Base-by-base conservation (phyloP, 2,113 vertebrate species). In the Pungitius pungitius region DNA sequence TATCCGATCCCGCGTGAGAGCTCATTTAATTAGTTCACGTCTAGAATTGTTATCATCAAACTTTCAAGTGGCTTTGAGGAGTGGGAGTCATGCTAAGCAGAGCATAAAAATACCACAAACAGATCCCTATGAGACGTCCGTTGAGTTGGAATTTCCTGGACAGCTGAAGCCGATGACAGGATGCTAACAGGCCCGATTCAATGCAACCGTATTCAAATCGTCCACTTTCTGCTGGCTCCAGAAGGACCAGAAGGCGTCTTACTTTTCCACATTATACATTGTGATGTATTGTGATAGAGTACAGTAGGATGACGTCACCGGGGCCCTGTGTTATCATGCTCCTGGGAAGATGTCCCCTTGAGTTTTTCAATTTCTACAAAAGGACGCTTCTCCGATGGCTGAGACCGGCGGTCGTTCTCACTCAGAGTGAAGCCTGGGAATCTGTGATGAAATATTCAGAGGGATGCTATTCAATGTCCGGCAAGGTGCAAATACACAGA, bases 281-380 rank as follows among this genome's bases (percentile, higher is more conserved):
- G 22, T 35, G 33, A 30, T 5, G 5, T 30, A 30, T 45, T 37
- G 10, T 0, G 45, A 75, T 61, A 30, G 20, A 17, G 64, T 45
- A 13, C 22, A 81, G 5, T 3, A n/a, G 75, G 72, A 84, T 87
- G 55, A 80, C 78, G 74, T 77, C 68, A 73, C 82, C 78, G 69
- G 13, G 17, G 49, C 24, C n/a, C 26, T 15, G 10, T 70, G 60
- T 82, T 74, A 56, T 78, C 71, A 27, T 67, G 20, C 75, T 79
- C 64, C 66, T 45, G 40, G 20, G 49, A 27, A 24, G 69, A 73
- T 42, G 56, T 37, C 35, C 6, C 20, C 35, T 51, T 55, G 18
- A 56, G 15, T 30, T 60, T 59, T 52, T 30, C 14, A 37, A n/a
- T 35, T 86, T 83, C 59, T 37, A 75, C 58, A 64, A 85, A 80